phyloP scores from a whole-genome alignment of 2,888 invertebrate species.

The Stramonita haemastoma region DNA sequence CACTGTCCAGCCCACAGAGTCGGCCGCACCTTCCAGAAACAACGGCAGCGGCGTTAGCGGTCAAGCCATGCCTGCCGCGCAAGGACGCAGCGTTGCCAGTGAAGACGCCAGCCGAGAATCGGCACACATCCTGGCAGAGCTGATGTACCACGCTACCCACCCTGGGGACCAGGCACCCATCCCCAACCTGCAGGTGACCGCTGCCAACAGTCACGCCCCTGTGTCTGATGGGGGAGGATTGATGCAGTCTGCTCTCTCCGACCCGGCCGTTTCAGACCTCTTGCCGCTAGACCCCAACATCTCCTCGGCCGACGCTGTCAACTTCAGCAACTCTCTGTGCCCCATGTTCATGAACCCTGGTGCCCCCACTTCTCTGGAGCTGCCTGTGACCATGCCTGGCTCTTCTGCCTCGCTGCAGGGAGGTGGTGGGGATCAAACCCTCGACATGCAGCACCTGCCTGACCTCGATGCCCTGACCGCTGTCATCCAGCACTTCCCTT shows the following conservation, averaged over 20 bases:
- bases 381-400: background rate
- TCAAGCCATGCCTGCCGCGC: background rate
- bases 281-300: background rate
- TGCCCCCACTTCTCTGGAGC: background rate
- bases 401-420: background rate
- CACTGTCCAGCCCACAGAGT: background rate
- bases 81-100: background rate
- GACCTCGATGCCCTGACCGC: background rate
- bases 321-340: background rate
- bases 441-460: background rate
- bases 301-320: background rate
- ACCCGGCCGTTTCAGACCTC: background rate
- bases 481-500: background rate
- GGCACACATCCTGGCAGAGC: constrained; percentile 25
- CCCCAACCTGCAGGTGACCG: background rate
- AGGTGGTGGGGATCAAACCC: background rate
- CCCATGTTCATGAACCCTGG: background rate
- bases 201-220: background rate
- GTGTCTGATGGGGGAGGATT: background rate
- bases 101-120: constrained; percentile 27
- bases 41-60: background rate
- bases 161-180: background rate
- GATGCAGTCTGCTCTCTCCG: background rate
- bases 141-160: constrained; percentile 10
- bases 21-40: background rate